A percentile compares a stretch with the other conserved stretches of the same genome.
These are phyloP conservation scores for Torymus tubicola DNA, from an alignment of 2,888 invertebrate species.

Conservation along the genomic window DNA sequence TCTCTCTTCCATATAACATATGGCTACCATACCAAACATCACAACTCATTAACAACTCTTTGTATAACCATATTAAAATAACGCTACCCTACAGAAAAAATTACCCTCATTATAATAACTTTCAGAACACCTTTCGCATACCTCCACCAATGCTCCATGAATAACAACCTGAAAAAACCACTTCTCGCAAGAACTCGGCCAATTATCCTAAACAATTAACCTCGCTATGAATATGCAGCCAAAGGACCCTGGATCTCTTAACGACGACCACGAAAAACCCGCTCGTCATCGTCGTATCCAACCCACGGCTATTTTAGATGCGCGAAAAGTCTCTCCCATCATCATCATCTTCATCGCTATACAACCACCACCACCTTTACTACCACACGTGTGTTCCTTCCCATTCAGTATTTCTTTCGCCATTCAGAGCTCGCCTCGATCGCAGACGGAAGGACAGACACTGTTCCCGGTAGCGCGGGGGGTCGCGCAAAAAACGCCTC, in stretches of 20 bases:
- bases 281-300: too few relatives aligned
- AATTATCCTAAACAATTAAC: conserved; percentile 36
- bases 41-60: too few relatives aligned
- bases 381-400: neutral
- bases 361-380: too few relatives aligned
- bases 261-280: neutral
- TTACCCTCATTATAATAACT: too few relatives aligned
- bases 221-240: neutral
- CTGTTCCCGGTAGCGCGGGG: conserved; percentile 51
- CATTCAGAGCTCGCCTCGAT: conserved; percentile 9
- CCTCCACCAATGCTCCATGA: too few relatives aligned
- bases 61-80: too few relatives aligned
- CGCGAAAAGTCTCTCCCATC: conserved; percentile 45
- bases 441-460: conserved; percentile 49
- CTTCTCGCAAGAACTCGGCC: neutral
- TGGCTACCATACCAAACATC: too few relatives aligned
- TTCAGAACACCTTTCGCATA: too few relatives aligned
- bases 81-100: too few relatives aligned
- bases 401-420: conserved; percentile 50
- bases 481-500: conserved; percentile 27
- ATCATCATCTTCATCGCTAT: too few relatives aligned
- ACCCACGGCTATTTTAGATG: conserved; percentile 22
- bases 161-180: too few relatives aligned
- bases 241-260: neutral
- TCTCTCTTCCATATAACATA: too few relatives aligned